Conservation (phyloP, 2,888 invertebrate genomes). For the Drosophila phalerata region DNA sequence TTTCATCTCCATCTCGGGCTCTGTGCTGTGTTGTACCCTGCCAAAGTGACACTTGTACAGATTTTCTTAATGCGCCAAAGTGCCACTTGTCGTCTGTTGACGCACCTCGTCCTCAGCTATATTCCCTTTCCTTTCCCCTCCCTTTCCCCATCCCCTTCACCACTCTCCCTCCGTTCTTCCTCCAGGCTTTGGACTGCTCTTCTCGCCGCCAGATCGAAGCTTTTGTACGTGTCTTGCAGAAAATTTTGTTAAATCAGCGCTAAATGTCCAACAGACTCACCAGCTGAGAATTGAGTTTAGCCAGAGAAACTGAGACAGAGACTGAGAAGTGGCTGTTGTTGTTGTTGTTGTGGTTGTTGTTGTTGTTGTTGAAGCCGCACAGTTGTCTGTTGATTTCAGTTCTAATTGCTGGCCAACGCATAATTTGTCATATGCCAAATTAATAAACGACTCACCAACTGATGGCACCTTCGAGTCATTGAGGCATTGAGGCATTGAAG, state of each 20-base stretch:
- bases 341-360: not conserved
- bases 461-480: constrained; percentile 44
- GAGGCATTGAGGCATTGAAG: constrained; percentile 17
- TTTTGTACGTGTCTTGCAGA: constrained; percentile 66
- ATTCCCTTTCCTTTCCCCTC: not conserved
- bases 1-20: constrained; percentile 17
- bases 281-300: constrained; percentile 3
- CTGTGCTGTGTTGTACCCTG: constrained; percentile 45
- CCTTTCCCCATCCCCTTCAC: not conserved
- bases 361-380: constrained; percentile 29
- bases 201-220: constrained; percentile 64
- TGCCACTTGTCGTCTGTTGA: constrained; percentile 82
- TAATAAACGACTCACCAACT: constrained; percentile 67
- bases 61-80: constrained; percentile 81
- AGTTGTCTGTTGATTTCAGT: constrained; percentile 56
- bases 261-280: constrained; percentile 34
- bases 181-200: constrained; percentile 6
- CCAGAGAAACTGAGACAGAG: constrained; percentile 2
- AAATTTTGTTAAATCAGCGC: constrained; percentile 76
- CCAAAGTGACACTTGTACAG: constrained; percentile 81
- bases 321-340: not conserved
- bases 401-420: constrained; percentile 74
- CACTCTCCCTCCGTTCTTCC: not conserved
- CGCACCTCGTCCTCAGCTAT: constrained; percentile 51
- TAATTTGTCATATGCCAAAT: constrained; percentile 81